These are phyloP conservation scores for Nephrotoma guestfalica DNA, from an alignment of 2,888 invertebrate genomes.

Conservation along the genomic window DNA sequence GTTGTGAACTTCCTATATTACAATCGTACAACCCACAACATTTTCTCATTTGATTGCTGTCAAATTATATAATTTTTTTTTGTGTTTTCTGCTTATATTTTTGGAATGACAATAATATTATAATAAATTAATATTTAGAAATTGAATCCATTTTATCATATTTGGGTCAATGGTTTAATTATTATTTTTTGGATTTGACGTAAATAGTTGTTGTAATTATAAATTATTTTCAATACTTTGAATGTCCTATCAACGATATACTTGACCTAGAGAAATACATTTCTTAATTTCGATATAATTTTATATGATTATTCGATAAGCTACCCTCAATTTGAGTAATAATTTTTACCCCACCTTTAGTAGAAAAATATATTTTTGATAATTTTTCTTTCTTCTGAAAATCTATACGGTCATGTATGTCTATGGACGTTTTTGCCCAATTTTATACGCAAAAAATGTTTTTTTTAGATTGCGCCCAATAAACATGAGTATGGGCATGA, in stretches of 20 bases:
- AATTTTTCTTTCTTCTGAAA: not conserved
- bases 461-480: not conserved
- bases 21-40: not conserved
- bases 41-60: not conserved
- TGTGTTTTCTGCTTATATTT: not conserved
- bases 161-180: not conserved
- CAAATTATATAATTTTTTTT: not conserved
- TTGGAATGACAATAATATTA: not conserved
- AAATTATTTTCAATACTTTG: not conserved
- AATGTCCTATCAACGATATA: not conserved
- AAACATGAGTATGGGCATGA: not conserved
- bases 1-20: not conserved
- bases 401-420: not conserved
- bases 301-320: not conserved
- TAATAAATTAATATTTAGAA: not conserved
- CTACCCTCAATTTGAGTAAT: not conserved
- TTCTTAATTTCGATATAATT: not conserved
- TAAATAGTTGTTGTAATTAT: not conserved
- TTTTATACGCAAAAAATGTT: not conserved
- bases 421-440: not conserved
- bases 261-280: not conserved
- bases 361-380: not conserved
- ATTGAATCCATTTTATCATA: not conserved
- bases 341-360: not conserved
- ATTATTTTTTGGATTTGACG: not conserved